Evolutionary conservation across 2,113 vertebrate genomes (phyloP).

Genomic region (Agapornis roseicollis): DNA sequence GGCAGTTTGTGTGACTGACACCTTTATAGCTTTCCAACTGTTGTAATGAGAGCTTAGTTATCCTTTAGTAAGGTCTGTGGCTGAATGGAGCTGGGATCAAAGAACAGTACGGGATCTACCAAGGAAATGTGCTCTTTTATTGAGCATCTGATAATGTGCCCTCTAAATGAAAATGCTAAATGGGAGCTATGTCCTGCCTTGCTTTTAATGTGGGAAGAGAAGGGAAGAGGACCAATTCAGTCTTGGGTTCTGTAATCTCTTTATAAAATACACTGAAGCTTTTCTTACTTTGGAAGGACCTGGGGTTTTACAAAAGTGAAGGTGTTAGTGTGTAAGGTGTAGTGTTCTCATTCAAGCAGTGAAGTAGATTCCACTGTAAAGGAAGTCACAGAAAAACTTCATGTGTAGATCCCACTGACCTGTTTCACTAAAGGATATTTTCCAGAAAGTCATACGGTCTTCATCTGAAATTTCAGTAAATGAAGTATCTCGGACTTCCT

Average conservation of each 20-base stretch:
- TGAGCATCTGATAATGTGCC: background rate
- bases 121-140: fast-evolving
- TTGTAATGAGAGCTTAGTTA: background rate
- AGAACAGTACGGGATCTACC: background rate
- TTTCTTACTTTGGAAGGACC: background rate
- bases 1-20: background rate
- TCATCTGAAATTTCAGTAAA: background rate
- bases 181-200: background rate
- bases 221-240: background rate
- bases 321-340: background rate
- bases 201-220: background rate
- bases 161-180: background rate
- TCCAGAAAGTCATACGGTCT: background rate
- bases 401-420: background rate
- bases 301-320: background rate
- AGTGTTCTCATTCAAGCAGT: background rate
- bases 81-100: background rate
- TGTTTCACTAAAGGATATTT: slow-evolving; percentile 1
- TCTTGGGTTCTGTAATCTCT: background rate
- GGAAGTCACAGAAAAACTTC: background rate
- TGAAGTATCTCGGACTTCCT: slow-evolving; percentile 12
- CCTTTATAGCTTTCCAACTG: background rate
- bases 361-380: background rate
- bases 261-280: background rate
- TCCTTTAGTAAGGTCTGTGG: background rate